Conservation (phyloP, 1,140 invertebrate species). For the Magallana ariakensis region DNA sequence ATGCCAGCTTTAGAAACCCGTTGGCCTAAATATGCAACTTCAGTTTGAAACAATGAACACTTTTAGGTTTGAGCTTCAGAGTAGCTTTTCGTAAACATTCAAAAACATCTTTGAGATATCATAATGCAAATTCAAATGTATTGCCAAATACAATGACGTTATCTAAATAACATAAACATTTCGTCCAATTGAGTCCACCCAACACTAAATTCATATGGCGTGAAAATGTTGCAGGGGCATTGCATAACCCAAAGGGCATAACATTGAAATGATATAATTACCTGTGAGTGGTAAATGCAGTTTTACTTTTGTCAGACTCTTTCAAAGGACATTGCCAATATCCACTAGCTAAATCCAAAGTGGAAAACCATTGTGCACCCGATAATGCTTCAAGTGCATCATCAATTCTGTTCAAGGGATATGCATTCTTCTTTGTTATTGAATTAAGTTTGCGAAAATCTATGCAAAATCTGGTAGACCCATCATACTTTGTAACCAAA, state of each 20-base stretch:
- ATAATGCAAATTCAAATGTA: slow-evolving; percentile 38
- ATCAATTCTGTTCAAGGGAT: slow-evolving; percentile 25
- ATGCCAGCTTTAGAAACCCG: no score
- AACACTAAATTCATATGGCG: slow-evolving; percentile 33
- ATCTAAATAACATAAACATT: slow-evolving; percentile 47
- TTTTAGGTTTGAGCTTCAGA: slow-evolving; percentile 45
- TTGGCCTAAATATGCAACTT: no score
- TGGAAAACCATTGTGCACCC: slow-evolving; percentile 28
- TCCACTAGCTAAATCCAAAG: slow-evolving; percentile 7
- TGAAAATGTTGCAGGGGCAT: slow-evolving; percentile 45
- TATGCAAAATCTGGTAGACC: slow-evolving; percentile 81
- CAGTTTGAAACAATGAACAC: no score
- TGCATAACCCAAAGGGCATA: slow-evolving; percentile 58
- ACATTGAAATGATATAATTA: slow-evolving; percentile 58
- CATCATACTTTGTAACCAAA: no score
- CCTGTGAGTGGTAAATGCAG: slow-evolving; percentile 48
- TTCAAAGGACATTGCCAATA: slow-evolving; percentile 19
- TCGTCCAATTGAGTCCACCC: slow-evolving; percentile 23
- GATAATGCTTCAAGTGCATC: background rate
- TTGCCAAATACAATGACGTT: slow-evolving; percentile 46
- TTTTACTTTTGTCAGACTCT: slow-evolving; percentile 7
- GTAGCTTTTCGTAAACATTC: slow-evolving; percentile 23
- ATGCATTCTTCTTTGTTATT: slow-evolving; percentile 12
- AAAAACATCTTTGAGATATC: slow-evolving; percentile 33
- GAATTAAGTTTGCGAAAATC: slow-evolving; percentile 78